A percentile compares a stretch with the other conserved stretches of the same genome.
phyloP scores from a whole-genome alignment of 2,113 vertebrate genomes.

The Pomatostomus ruficeps region DNA sequence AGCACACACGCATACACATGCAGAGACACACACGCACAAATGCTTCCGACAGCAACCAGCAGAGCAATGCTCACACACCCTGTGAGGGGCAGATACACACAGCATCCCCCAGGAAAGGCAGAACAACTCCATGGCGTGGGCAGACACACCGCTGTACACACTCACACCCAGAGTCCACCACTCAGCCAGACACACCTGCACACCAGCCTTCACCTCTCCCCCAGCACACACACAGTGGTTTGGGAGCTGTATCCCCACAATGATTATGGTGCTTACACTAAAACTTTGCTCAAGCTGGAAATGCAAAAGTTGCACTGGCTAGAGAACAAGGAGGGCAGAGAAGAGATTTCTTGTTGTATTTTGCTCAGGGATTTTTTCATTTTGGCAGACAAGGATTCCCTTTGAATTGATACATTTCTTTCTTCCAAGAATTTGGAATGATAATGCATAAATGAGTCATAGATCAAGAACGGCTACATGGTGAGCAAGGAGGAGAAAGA shows the following conservation, averaged over 20 bases:
- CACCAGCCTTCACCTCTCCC: neutral
- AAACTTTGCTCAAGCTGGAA: neutral
- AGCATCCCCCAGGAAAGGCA: neutral
- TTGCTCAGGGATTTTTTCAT: neutral
- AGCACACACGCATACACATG: neutral
- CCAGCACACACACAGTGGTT: neutral
- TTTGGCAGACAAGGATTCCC: slow-evolving; percentile 58
- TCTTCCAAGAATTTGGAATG: slow-evolving; percentile 67
- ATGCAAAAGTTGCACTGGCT: neutral
- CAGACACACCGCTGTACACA: neutral
- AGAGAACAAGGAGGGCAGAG: neutral
- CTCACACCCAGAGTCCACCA: neutral
- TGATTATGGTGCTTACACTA: neutral
- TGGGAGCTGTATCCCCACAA: neutral
- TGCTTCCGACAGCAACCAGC: neutral
- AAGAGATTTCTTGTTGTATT: neutral
- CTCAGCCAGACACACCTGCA: neutral
- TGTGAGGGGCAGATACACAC: neutral
- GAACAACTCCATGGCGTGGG: neutral
- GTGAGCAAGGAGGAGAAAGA: slow-evolving; percentile 60
- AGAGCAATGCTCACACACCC: neutral
- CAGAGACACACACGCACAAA: neutral
- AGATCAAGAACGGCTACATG: slow-evolving; percentile 65
- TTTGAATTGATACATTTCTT: slow-evolving; percentile 70
- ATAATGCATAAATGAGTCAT: slow-evolving; percentile 72